Evolutionary conservation across 2,113 vertebrate genomes (phyloP), one percentile per base, ranked within the genome.

Genomic region (Lampris megalopsis): DNA sequence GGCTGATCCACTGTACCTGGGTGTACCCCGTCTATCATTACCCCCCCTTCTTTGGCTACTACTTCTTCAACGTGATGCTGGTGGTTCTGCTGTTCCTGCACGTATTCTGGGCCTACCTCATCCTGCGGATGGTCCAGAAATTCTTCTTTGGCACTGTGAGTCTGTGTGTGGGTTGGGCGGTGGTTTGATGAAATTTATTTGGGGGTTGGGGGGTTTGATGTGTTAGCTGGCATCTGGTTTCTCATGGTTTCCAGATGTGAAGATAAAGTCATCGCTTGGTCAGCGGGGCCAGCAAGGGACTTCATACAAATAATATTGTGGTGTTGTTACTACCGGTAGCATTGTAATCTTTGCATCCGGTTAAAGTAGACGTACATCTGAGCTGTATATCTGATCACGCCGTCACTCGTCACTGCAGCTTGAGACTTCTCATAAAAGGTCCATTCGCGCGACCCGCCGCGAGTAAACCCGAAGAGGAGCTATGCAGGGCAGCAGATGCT

Each of bases 21-120:
- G 95, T 97, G 24, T 93, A 94, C 47, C 97, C 97, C 0, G 53
- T 95, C 0, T 71, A 91, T 41, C 90, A 96, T 71, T 93, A 95
- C 65, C 0, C 95, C 0, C 90, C 96, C 7, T 98, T 97, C 86
- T 94, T 98, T 77, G 96, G 96, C 0, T 99, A 98, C 86, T 95
- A 97, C 86, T 93, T 98, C 67, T 97, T 98, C 91, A 99, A 98
- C 7, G 86, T 92, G 37, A 92, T 95, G 85, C 93, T 99, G 37
- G 63, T 97, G 79, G 13, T 93, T 37, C 94, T 99, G 1, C 95
- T 97, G 78, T 82, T 91, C 60, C 95, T 99, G 42, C 97, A 98
- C 76, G 59, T 97, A 2, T 99, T 99, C 90, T 99, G 98, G 98
- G 94, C 94, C 2, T 98, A 95, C 70, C 93, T 96, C 60, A 95